These are phyloP conservation scores for Eurystomus glaucurus DNA, from an alignment of 2,797 vertebrate species.

Conservation along the genomic window DNA sequence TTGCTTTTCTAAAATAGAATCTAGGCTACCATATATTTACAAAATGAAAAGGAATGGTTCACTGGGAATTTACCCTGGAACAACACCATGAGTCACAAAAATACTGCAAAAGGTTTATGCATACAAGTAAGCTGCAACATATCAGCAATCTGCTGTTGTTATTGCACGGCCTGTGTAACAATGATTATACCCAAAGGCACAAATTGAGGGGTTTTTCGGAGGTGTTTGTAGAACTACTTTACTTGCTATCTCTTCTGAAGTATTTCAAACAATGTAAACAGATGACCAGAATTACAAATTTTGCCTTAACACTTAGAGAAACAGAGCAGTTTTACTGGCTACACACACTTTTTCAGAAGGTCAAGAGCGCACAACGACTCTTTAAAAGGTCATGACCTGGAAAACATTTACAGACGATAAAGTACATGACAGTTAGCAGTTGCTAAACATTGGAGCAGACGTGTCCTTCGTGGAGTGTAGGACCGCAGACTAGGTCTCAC, in stretches of 20 bases:
- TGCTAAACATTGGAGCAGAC: background rate
- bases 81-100: background rate
- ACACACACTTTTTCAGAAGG: background rate
- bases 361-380: background rate
- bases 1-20: background rate
- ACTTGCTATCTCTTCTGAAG: background rate
- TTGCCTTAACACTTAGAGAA: background rate
- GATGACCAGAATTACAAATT: background rate
- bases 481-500: background rate
- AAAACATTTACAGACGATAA: constrained; percentile 17
- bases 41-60: background rate
- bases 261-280: background rate
- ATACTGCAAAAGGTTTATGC: background rate
- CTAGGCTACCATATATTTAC: background rate
- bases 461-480: background rate
- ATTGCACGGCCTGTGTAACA: background rate
- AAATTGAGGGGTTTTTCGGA: fast-evolving
- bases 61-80: background rate
- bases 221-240: background rate
- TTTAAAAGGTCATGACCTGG: background rate
- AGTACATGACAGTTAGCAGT: background rate
- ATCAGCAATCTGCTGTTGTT: background rate
- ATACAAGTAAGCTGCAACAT: background rate
- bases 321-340: background rate
- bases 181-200: background rate